Percentiles rank a stretch among this genome's conserved stretches.
Evolutionary conservation across 2,113 vertebrate genomes (phyloP).

Genomic region (Ramphastos sulfuratus): DNA sequence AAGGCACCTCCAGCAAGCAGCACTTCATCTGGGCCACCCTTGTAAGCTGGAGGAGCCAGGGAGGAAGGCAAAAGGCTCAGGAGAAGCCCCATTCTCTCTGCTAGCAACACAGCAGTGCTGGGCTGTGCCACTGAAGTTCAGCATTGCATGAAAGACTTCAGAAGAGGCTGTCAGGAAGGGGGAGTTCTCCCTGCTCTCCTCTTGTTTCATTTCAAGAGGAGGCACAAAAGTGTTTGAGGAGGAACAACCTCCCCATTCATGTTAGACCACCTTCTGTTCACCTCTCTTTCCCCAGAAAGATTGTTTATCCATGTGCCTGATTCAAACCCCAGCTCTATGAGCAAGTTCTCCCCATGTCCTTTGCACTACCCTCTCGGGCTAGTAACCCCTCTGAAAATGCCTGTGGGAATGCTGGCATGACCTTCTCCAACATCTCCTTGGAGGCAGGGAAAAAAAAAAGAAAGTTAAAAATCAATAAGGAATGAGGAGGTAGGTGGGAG

Average conservation of each 20-base stretch:
- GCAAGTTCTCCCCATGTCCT: accelerated
- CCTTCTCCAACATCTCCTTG: background rate
- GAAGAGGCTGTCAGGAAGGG: background rate
- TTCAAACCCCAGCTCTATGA: background rate
- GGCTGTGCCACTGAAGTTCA: background rate
- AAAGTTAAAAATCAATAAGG: accelerated
- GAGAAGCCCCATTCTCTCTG: accelerated
- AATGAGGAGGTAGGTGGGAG: background rate
- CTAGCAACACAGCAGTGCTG: accelerated
- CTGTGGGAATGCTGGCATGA: accelerated
- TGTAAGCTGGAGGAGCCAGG: accelerated
- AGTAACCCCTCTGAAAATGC: accelerated
- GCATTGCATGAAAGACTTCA: background rate
- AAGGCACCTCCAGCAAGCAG: background rate
- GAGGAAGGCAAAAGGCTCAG: background rate
- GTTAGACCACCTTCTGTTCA: background rate
- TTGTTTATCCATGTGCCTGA: background rate
- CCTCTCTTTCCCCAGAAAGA: background rate
- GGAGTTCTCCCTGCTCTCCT: background rate
- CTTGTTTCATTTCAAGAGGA: background rate
- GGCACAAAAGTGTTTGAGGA: accelerated
- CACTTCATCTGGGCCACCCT: background rate
- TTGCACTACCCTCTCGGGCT: accelerated
- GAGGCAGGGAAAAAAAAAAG: background rate
- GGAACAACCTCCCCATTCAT: background rate